phyloP scores from a whole-genome alignment of 2,113 vertebrate genomes.

The Asarcornis scutulata region DNA sequence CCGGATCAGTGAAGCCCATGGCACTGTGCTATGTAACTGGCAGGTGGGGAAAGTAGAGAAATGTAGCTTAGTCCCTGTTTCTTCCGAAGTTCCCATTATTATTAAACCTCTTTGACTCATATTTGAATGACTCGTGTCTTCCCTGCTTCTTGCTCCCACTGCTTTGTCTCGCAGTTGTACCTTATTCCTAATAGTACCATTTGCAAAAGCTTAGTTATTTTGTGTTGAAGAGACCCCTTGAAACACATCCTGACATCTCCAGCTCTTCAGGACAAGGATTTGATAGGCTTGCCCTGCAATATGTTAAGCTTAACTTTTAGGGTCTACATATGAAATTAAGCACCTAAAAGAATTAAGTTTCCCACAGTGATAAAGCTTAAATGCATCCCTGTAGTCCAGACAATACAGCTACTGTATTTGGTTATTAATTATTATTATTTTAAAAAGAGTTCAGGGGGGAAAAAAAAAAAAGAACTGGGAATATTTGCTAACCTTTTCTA shows the following conservation, averaged over 20 bases:
- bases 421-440: not conserved
- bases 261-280: not conserved
- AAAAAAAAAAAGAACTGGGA: not conserved
- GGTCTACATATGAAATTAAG: no score
- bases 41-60: not conserved
- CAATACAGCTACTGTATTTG: rapidly evolving
- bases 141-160: not conserved
- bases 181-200: not conserved
- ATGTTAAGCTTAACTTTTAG: not conserved
- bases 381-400: not conserved
- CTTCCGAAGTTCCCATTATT: not conserved
- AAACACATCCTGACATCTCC: not conserved
- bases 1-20: not conserved
- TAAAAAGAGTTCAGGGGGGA: not conserved
- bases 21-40: not conserved
- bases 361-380: not conserved
- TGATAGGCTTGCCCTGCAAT: not conserved
- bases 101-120: not conserved
- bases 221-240: not conserved
- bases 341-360: not conserved
- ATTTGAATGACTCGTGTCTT: not conserved
- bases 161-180: not conserved
- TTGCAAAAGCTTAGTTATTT: not conserved
- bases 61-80: not conserved
- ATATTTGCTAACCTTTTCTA: not conserved